Conservation (phyloP, 1,140 invertebrate genomes). For the Anagrus nilaparvatae region DNA sequence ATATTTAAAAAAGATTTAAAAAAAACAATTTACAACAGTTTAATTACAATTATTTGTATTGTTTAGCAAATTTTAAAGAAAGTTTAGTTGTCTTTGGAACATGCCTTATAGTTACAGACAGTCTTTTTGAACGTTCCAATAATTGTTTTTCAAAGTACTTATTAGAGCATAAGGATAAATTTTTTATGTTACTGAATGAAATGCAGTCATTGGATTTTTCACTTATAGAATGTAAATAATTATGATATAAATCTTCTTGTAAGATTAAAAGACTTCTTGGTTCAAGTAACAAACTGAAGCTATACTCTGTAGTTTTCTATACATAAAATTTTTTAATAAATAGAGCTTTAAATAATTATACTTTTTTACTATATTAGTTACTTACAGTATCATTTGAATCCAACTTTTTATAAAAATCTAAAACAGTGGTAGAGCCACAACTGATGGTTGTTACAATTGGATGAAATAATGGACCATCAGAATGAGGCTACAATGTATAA, state of each 20-base stretch:
- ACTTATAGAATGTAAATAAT: conserved; percentile 83
- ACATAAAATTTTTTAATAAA: neutral
- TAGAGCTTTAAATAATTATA: neutral
- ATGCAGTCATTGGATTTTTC: conserved; percentile 64
- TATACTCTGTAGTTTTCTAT: conserved; percentile 30
- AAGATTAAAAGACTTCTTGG: conserved; percentile 81
- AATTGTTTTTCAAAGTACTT: conserved; percentile 45
- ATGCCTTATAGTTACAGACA: conserved; percentile 90
- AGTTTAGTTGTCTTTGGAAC: conserved; percentile 82
- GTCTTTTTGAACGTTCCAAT: conserved; percentile 57
- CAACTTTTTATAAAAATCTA: conserved; percentile 69
- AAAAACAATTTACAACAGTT: neutral
- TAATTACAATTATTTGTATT: conserved; percentile 6
- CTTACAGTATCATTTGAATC: conserved; percentile 27
- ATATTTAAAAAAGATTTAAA: conserved; percentile 8
- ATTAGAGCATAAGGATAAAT: conserved; percentile 52
- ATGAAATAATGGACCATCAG: conserved; percentile 88
- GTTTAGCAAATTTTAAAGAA: conserved; percentile 50
- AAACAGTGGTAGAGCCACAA: conserved; percentile 77
- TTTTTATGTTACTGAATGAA: conserved; percentile 51
- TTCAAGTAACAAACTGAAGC: conserved; percentile 69
- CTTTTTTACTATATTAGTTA: conserved; percentile 8
- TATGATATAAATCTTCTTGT: conserved; percentile 70
- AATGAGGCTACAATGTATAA: conserved; percentile 61
- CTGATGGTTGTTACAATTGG: conserved; percentile 89